Percentiles rank a stretch among this genome's conserved stretches.
Conservation (phyloP, 2,888 invertebrate species). For the Eustalomyia histrio region DNA sequence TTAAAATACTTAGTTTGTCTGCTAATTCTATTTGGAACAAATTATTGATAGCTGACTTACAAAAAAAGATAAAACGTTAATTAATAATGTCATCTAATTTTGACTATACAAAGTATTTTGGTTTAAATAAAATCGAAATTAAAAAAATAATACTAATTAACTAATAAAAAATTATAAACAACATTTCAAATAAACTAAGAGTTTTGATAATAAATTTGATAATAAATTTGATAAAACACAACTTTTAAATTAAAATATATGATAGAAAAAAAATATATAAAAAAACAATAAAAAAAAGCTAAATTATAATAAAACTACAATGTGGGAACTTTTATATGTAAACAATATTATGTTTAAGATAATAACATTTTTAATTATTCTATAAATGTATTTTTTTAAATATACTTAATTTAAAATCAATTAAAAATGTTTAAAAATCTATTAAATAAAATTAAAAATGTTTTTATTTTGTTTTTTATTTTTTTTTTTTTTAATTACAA, state of each 20-base stretch:
- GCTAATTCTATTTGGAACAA: not conserved
- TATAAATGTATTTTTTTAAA: not conserved
- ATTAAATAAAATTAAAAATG: too few relatives aligned
- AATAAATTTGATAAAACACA: not conserved
- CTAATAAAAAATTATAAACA: not conserved
- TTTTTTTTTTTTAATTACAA: too few relatives aligned
- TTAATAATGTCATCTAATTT: constrained; percentile 18
- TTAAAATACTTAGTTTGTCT: not conserved
- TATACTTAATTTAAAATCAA: not conserved
- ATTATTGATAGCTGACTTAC: not conserved
- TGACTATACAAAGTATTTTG: constrained; percentile 1
- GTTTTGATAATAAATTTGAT: not conserved
- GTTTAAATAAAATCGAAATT: not conserved
- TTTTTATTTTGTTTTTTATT: not conserved
- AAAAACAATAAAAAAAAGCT: not conserved
- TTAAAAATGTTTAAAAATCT: not conserved
- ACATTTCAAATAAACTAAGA: not conserved
- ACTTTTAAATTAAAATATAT: not conserved
- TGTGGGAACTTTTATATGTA: constrained; percentile 21
- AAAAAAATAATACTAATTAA: not conserved
- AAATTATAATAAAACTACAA: not conserved
- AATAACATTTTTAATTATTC: not conserved
- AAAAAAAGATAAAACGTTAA: not conserved
- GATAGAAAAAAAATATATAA: not conserved
- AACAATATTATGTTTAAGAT: not conserved